A percentile compares a stretch with the other conserved stretches of the same genome.
Conservation (phyloP, 2,888 invertebrate genomes). For the Apamea anceps region DNA sequence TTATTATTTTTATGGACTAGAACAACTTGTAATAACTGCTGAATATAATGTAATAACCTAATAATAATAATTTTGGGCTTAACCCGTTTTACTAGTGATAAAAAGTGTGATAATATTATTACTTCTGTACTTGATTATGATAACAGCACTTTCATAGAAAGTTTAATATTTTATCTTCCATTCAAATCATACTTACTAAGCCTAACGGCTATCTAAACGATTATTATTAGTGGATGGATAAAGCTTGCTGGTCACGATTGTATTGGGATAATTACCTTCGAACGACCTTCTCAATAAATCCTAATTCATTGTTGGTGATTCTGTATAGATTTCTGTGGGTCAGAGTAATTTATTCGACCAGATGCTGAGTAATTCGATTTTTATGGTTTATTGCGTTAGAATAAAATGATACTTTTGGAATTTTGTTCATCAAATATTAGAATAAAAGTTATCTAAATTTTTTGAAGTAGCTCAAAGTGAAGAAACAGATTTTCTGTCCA, state of each 20-base stretch:
- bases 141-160: neutral
- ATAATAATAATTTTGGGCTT: neutral
- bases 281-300: constrained; percentile 64
- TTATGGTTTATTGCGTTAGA: neutral
- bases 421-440: neutral
- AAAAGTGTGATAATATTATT: neutral
- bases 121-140: neutral
- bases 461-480: neutral
- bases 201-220: constrained; percentile 9
- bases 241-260: constrained; percentile 65
- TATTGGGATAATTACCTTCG: constrained; percentile 59
- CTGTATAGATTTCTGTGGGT: constrained; percentile 34
- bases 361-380: constrained; percentile 25
- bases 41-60: neutral
- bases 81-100: neutral
- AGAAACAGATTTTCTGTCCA: neutral
- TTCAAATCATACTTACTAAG: constrained; percentile 17
- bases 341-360: constrained; percentile 31
- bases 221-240: constrained; percentile 45
- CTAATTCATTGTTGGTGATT: constrained; percentile 62
- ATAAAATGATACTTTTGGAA: neutral
- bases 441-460: neutral
- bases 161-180: constrained; percentile 7
- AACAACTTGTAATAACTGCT: neutral
- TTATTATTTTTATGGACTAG: neutral